Conservation (phyloP, 2,888 invertebrate species). For the Spisula subtruncata region DNA sequence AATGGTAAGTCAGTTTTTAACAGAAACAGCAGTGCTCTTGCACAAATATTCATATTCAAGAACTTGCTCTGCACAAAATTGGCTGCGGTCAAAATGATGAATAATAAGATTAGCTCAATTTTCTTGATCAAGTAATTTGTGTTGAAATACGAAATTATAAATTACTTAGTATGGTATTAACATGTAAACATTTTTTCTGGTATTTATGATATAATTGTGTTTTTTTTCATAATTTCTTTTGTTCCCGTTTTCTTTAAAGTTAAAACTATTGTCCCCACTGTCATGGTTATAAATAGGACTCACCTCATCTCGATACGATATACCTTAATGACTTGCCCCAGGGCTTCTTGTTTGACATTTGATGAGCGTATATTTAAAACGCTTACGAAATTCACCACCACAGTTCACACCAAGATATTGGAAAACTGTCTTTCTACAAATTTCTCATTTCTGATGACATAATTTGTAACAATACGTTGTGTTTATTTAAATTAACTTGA, state of each 20-base stretch:
- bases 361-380: conserved; percentile 7
- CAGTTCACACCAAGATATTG: not conserved
- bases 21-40: too few species aligned
- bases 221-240: not conserved
- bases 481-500: too few species aligned
- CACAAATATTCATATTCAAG: too few species aligned
- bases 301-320: not conserved
- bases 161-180: too few species aligned
- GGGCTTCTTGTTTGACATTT: conserved; percentile 22
- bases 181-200: not conserved
- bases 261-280: not conserved
- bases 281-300: conserved; percentile 14
- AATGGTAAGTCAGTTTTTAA: too few species aligned
- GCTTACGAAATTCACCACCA: not conserved
- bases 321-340: not conserved
- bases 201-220: not conserved
- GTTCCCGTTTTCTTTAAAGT: not conserved
- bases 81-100: too few species aligned
- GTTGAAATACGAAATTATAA: too few species aligned
- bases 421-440: not conserved
- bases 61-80: too few species aligned
- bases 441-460: not conserved
- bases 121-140: too few species aligned
- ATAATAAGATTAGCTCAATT: too few species aligned
- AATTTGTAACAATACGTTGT: not conserved